Conservation (phyloP, 2,113 vertebrate genomes). For the Raja brachyura region DNA sequence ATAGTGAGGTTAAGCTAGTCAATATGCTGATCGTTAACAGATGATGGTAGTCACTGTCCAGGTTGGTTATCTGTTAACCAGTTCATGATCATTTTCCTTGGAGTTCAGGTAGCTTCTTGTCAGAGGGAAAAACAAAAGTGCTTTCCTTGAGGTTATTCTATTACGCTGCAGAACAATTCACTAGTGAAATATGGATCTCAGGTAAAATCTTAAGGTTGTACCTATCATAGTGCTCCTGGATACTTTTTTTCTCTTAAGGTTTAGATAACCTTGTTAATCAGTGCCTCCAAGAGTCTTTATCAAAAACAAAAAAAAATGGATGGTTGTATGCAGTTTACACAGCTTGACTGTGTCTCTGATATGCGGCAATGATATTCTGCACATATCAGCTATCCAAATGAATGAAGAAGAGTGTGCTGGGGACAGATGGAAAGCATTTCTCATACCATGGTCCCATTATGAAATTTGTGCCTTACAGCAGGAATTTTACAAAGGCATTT, state of each 20-base stretch:
- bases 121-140: background rate
- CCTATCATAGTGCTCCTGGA: background rate
- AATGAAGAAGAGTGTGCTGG: background rate
- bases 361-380: background rate
- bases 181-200: background rate
- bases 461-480: background rate
- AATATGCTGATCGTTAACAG: background rate
- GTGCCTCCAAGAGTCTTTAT: background rate
- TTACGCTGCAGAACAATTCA: background rate
- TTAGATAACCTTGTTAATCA: background rate
- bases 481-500: background rate
- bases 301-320: background rate
- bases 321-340: background rate
- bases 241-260: background rate
- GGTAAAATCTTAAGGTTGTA: background rate
- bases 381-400: background rate
- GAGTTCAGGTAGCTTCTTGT: background rate
- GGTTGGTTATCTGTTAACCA: background rate
- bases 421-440: background rate
- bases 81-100: background rate
- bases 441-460: background rate
- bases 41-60: background rate
- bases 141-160: background rate
- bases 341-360: background rate
- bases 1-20: background rate